Evolutionary conservation across 2,888 invertebrate genomes (phyloP), one percentile per base, ranked within the genome.

Genomic region (Amblyjoppa proteus): DNA sequence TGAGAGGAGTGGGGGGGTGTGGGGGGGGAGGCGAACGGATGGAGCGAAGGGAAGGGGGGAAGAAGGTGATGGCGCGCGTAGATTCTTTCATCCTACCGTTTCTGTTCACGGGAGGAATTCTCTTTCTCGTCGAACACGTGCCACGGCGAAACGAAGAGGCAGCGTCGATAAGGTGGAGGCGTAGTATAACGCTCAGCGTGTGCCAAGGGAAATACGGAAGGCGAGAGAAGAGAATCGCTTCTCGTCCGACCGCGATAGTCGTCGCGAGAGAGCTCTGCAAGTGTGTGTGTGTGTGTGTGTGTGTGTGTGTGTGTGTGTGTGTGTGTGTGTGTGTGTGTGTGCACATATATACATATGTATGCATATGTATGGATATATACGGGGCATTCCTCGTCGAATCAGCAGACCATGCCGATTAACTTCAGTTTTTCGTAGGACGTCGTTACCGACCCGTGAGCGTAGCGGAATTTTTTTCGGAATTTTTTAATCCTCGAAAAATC

Each of bases 131-230:
- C 64, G 74, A 49, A 74, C 74, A 75, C 74, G 74, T 75, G 74
- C 61, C 74, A 61, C 45, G 61, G 31, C 20, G 74, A 75, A 64
- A 28, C 61, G 38, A 64, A 75, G 49, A 45, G 31, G 45, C 53
- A 11, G 34, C 20, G 87, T 88, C 88, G 88, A 88, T 88, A 88
- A 88, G 75, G 82, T 74, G 64, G 81, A 81, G 38, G 56, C 58
- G 70, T 78, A 70, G 28, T 70, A 38, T 64, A 58, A 58, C 58
- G 58, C 13, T 58, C 25, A 58, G 58, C 58, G 58, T 58, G 76
- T 53, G 76, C 66, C 76, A 76, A 66, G 76, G 76, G 76, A 76
- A 76, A 76, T 76, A 76, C 76, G 51, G 9, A 66, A 41, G 49
- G 76, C 49, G 45, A 64, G 74, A 76, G 64, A 51, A 66, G 76